These are phyloP conservation scores for Halocynthia roretzi DNA, from an alignment of 23 tunicate species.

Conservation along the genomic window DNA sequence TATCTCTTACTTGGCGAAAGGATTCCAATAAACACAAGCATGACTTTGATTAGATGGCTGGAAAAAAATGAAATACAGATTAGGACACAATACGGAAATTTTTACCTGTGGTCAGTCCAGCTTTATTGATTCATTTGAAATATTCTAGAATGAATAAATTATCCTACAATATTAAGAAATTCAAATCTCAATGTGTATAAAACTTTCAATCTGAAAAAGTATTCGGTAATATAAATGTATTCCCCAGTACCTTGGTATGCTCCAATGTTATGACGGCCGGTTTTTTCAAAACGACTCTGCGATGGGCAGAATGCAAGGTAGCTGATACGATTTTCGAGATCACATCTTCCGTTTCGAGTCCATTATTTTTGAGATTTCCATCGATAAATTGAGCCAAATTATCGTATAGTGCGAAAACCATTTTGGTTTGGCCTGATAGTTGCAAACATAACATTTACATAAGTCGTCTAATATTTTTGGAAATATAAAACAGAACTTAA, in stretches of 20 bases:
- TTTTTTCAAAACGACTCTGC: slow-evolving; percentile 11
- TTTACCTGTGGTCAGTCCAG: no score
- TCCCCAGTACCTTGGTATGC: slow-evolving; percentile 14
- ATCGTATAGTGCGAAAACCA: slow-evolving; percentile 35
- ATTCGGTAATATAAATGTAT: no score
- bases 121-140: no score
- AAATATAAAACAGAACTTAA: background rate
- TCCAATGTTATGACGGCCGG: slow-evolving; percentile 30
- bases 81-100: background rate
- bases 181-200: no score
- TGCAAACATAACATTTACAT: background rate
- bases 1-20: background rate
- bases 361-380: background rate
- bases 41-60: slow-evolving; percentile 4
- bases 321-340: slow-evolving; percentile 54
- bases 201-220: no score
- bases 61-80: background rate
- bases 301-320: slow-evolving; percentile 25
- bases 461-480: background rate
- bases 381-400: slow-evolving; percentile 28
- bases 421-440: slow-evolving; percentile 12
- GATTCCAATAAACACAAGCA: slow-evolving; percentile 1
- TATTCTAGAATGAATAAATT: no score
- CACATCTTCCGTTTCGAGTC: background rate
- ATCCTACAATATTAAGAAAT: no score